Conservation (phyloP, 1,140 invertebrate genomes). For the Cecropterus lyciades region DNA sequence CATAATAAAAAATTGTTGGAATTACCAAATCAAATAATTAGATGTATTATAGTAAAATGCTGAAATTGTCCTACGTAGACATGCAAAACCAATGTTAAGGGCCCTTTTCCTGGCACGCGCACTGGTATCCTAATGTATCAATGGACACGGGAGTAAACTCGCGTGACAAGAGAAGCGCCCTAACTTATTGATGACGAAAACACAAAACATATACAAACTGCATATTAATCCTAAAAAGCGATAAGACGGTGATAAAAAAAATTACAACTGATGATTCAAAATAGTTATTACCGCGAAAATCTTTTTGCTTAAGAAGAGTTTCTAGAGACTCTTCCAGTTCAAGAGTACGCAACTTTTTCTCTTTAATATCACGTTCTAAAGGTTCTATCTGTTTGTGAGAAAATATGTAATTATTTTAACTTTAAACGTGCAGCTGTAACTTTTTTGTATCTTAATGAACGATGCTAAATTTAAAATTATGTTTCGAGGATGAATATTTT, state of each 20-base stretch:
- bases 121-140: too few relatives aligned
- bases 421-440: constrained; percentile 66
- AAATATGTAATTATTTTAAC: constrained; percentile 41
- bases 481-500: constrained; percentile 20
- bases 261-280: constrained; percentile 72
- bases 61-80: too few relatives aligned
- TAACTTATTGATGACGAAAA: too few relatives aligned
- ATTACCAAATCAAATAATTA: too few relatives aligned
- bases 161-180: too few relatives aligned
- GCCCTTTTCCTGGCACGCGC: too few relatives aligned
- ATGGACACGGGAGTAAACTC: too few relatives aligned
- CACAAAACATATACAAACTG: too few relatives aligned
- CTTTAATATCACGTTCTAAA: constrained; percentile 90
- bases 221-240: constrained; percentile 4
- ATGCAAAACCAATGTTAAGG: too few relatives aligned
- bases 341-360: constrained; percentile 91
- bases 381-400: constrained; percentile 90
- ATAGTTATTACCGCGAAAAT: constrained; percentile 77
- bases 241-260: constrained; percentile 57
- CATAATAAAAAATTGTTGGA: too few relatives aligned
- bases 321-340: constrained; percentile 91
- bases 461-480: constrained; percentile 25
- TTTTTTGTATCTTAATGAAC: constrained; percentile 50
- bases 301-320: constrained; percentile 88
- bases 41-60: too few relatives aligned